phyloP scores from a whole-genome alignment of 2,113 vertebrate genomes.

The Arvicanthis niloticus region DNA sequence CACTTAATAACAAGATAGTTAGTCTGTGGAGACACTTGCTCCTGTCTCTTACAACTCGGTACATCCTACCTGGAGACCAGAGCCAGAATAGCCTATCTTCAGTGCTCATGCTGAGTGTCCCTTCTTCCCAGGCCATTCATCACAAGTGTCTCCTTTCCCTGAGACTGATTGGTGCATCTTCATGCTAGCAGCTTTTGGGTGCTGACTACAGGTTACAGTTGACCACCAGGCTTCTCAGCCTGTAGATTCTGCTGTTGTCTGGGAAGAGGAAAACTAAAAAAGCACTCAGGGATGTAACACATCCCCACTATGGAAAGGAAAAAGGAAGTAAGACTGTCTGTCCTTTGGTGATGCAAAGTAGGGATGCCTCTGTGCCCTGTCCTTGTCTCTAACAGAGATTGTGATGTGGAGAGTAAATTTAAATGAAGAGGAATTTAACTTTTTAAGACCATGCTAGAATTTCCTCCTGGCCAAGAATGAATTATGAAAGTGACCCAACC shows the following conservation, averaged over 20 bases:
- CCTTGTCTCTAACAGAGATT: background rate
- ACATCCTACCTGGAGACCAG: background rate
- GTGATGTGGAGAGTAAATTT: background rate
- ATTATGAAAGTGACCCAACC: background rate
- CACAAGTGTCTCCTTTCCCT: background rate
- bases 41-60: background rate
- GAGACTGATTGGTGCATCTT: background rate
- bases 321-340: background rate
- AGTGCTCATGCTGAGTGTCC: background rate
- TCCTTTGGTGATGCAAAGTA: background rate
- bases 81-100: background rate
- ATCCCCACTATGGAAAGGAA: background rate
- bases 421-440: constrained; percentile 36
- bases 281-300: background rate
- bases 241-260: background rate
- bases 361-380: background rate
- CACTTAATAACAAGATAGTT: background rate
- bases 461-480: constrained; percentile 23
- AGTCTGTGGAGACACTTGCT: background rate
- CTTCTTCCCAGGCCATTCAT: background rate
- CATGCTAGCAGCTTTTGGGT: background rate
- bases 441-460: constrained; percentile 24
- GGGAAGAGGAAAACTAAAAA: background rate
- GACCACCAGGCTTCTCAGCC: background rate
- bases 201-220: background rate